Evolutionary conservation across 2,113 vertebrate species (phyloP).

Genomic region (Excalfactoria chinensis): DNA sequence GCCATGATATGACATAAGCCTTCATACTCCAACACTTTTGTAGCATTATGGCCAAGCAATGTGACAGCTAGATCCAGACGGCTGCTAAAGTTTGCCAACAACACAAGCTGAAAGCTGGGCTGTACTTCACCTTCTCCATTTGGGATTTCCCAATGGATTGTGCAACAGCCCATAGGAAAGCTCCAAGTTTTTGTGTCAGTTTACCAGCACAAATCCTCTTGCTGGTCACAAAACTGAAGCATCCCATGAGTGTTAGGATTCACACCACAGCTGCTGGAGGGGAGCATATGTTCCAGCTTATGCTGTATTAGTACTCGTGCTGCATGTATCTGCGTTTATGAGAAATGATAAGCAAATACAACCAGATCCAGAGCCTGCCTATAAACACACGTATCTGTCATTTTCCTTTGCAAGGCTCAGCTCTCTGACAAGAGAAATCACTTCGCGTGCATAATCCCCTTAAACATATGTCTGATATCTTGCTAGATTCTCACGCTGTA

Average conservation of each 20-base stretch:
- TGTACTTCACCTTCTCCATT: background rate
- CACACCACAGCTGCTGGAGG: background rate
- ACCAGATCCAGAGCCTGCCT: background rate
- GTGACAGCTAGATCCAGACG: background rate
- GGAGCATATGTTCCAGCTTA: background rate
- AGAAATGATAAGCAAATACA: slow-evolving; percentile 31
- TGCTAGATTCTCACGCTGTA: slow-evolving; percentile 9
- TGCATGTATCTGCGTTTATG: background rate
- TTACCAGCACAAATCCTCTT: background rate
- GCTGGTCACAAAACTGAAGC: background rate
- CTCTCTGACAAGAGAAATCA: background rate
- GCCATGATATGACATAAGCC: background rate
- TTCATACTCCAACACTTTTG: background rate
- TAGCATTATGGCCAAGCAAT: background rate
- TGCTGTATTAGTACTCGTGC: background rate
- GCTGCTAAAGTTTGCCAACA: background rate
- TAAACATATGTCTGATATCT: slow-evolving; percentile 36
- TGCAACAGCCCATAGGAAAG: background rate
- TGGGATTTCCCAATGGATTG: background rate
- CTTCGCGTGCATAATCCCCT: background rate
- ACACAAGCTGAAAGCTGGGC: background rate
- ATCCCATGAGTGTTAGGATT: background rate
- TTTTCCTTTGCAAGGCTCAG: slow-evolving; percentile 12
- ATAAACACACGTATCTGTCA: slow-evolving; percentile 37
- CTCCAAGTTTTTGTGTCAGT: background rate